These are phyloP conservation scores for Tetropium fuscum DNA, from an alignment of 2,888 invertebrate species.

Conservation along the genomic window DNA sequence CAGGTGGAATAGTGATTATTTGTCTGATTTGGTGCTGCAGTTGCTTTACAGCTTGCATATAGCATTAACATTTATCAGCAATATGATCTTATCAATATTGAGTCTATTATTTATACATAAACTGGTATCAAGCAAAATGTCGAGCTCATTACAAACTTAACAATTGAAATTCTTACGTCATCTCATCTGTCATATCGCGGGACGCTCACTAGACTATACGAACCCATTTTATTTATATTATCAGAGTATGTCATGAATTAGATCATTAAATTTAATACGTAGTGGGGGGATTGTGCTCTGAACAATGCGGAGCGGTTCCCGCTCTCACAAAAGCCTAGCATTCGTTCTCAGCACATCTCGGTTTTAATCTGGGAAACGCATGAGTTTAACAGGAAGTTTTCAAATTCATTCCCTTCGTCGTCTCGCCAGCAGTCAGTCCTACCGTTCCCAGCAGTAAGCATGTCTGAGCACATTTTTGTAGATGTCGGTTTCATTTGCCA, in stretches of 20 bases:
- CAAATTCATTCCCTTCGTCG: background rate
- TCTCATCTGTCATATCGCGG: too few relatives aligned
- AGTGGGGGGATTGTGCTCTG: constrained; percentile 21
- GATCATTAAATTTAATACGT: constrained; percentile 24
- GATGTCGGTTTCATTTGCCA: background rate
- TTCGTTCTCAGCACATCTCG: constrained; percentile 12
- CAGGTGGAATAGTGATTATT: too few relatives aligned
- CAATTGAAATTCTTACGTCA: too few relatives aligned
- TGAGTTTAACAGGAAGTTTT: constrained; percentile 14
- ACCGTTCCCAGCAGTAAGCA: constrained; percentile 6
- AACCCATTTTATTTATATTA: constrained; percentile 33
- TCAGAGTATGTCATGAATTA: constrained; percentile 30
- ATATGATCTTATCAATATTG: too few relatives aligned
- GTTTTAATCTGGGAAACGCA: constrained; percentile 13
- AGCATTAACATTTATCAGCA: too few relatives aligned
- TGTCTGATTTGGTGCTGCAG: too few relatives aligned
- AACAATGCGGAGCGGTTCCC: constrained; percentile 28
- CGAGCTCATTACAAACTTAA: too few relatives aligned
- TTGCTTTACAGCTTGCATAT: too few relatives aligned
- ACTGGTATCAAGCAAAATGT: too few relatives aligned
- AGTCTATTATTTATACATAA: too few relatives aligned
- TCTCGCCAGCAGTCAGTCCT: constrained; percentile 9
- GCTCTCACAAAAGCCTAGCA: constrained; percentile 23
- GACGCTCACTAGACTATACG: too few relatives aligned
- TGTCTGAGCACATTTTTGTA: background rate